These are phyloP conservation scores for Drosophila planitibia DNA, from an alignment of 2,888 invertebrate genomes.

Conservation along the genomic window DNA sequence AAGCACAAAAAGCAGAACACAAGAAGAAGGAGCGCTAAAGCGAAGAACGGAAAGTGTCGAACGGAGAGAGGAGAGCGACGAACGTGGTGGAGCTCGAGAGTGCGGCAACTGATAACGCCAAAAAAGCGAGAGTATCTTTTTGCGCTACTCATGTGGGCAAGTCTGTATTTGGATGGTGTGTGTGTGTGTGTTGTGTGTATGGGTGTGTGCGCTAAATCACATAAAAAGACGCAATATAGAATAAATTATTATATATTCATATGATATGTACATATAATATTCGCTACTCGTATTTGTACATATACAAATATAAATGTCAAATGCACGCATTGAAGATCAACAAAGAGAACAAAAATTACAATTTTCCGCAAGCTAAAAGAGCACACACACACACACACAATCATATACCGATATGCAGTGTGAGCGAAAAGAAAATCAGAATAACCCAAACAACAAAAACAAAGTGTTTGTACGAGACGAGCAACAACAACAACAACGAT, in stretches of 20 bases:
- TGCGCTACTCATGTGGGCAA: slow-evolving; percentile 17
- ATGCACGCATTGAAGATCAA: slow-evolving; percentile 30
- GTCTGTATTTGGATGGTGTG: not conserved
- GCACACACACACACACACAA: slow-evolving; percentile 4
- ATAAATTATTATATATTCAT: slow-evolving; percentile 23
- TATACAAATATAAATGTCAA: slow-evolving; percentile 33
- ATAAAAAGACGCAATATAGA: slow-evolving; percentile 33
- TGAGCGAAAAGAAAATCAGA: slow-evolving; percentile 72
- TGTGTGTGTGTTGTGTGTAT: slow-evolving; percentile 15
- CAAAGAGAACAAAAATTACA: slow-evolving; percentile 40
- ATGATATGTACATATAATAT: not conserved
- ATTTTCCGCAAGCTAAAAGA: slow-evolving; percentile 45
- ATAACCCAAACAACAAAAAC: slow-evolving; percentile 71
- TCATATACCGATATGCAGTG: slow-evolving; percentile 34
- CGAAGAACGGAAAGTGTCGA: slow-evolving; percentile 17
- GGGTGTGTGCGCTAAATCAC: slow-evolving; percentile 22
- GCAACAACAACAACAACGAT: slow-evolving; percentile 36
- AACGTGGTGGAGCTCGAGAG: slow-evolving; percentile 28
- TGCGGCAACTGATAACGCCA: slow-evolving; percentile 70
- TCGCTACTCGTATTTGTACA: slow-evolving; percentile 3
- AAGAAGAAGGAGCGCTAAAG: slow-evolving; percentile 35
- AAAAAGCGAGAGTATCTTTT: slow-evolving; percentile 72
- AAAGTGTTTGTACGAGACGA: slow-evolving; percentile 57
- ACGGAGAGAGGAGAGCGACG: slow-evolving; percentile 4
- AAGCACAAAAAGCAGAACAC: slow-evolving; percentile 30